These are phyloP conservation scores for Entomobrya proxima DNA, from an alignment of 2,888 invertebrate species.

Conservation along the genomic window DNA sequence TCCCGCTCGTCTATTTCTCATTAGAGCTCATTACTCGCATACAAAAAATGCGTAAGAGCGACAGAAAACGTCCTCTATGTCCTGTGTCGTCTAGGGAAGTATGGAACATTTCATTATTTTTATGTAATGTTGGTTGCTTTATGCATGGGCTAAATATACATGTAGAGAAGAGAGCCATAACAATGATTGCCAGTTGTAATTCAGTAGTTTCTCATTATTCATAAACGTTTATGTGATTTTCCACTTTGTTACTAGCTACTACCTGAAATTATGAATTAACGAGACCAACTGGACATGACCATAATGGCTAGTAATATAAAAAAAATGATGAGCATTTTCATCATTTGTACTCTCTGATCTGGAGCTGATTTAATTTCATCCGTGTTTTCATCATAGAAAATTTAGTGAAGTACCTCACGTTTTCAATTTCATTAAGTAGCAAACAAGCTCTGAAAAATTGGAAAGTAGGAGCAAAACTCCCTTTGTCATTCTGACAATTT, in stretches of 20 bases:
- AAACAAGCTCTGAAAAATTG: no score
- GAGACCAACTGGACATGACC: background rate
- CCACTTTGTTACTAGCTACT: background rate
- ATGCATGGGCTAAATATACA: background rate
- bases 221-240: background rate
- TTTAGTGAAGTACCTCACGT: no score
- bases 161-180: no score
- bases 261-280: no score
- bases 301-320: no score
- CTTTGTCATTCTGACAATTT: background rate
- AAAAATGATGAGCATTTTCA: background rate
- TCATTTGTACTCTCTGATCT: no score
- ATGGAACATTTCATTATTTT: slow-evolving; percentile 26
- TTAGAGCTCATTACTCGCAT: slow-evolving; percentile 40
- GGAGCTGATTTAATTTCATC: no score
- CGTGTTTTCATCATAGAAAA: no score
- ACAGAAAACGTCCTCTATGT: background rate
- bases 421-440: no score
- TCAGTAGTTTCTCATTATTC: background rate
- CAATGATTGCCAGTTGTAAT: background rate
- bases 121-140: no score
- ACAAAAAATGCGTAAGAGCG: slow-evolving; percentile 12
- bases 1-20: slow-evolving; percentile 53
- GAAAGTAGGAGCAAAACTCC: no score
- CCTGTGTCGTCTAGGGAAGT: slow-evolving; percentile 1